These are phyloP conservation scores for Temnothorax nylanderi DNA, from an alignment of 1,140 invertebrate species.

Conservation along the genomic window DNA sequence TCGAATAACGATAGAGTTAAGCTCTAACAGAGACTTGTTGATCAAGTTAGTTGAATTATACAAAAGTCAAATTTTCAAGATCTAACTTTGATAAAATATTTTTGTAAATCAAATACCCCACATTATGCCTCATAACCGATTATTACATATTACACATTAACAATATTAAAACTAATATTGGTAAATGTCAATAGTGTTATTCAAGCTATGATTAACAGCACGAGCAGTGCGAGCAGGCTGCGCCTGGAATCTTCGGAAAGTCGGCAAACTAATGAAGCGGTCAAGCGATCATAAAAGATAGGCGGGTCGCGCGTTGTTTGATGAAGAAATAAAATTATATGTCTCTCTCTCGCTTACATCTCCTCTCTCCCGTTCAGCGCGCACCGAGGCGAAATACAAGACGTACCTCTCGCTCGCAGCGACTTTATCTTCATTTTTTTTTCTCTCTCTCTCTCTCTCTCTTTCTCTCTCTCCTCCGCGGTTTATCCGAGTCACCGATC, in stretches of 20 bases:
- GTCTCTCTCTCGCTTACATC: slow-evolving; percentile 44
- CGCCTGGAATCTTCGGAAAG: slow-evolving; percentile 62
- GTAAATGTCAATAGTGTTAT: not conserved
- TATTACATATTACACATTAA: not conserved
- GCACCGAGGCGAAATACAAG: slow-evolving; percentile 68
- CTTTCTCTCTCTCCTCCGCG: slow-evolving; percentile 57
- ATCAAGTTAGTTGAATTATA: not conserved
- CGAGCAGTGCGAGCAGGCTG: not conserved
- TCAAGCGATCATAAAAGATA: slow-evolving; percentile 78
- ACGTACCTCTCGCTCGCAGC: slow-evolving; percentile 64
- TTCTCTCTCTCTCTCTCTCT: slow-evolving; percentile 11
- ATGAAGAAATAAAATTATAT: slow-evolving; percentile 80
- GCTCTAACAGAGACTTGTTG: not conserved
- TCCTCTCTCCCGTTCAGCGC: slow-evolving; percentile 62
- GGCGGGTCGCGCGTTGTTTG: slow-evolving; percentile 69
- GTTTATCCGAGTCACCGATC: slow-evolving; percentile 84
- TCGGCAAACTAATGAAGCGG: slow-evolving; percentile 76
- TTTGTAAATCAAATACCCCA: not conserved
- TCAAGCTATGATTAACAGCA: not conserved
- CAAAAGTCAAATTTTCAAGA: not conserved
- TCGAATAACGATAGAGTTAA: not conserved
- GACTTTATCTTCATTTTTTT: slow-evolving; percentile 46
- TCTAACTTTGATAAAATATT: slow-evolving; percentile 1
- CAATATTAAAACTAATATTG: not conserved
- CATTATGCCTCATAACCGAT: not conserved